A percentile compares a stretch with the other conserved stretches of the same genome.
Evolutionary conservation across 2,797 vertebrate species (phyloP).

Genomic region (Periophthalmus magnuspinnatus): DNA sequence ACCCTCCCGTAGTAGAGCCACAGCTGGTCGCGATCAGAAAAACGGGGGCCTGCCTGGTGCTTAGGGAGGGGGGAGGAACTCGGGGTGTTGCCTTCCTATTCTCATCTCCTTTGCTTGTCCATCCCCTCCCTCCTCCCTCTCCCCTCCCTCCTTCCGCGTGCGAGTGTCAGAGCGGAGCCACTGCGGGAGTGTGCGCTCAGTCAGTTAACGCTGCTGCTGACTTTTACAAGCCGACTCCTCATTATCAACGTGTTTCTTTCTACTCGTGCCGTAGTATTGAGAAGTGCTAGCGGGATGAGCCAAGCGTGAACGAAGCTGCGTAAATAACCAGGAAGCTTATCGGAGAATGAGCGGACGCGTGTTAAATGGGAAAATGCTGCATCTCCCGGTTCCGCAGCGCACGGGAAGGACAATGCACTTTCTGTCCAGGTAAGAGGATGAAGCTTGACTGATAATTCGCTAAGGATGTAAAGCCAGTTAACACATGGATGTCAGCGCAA

Average conservation of each 20-base stretch:
- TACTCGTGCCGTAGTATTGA: not conserved
- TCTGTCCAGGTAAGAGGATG: slow-evolving; percentile 76
- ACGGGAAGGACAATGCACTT: slow-evolving; percentile 80
- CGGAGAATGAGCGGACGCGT: slow-evolving; percentile 79
- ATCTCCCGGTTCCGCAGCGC: slow-evolving; percentile 75
- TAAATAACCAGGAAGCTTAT: slow-evolving; percentile 42
- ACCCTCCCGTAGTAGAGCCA: slow-evolving; percentile 47
- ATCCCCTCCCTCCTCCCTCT: slow-evolving; percentile 48
- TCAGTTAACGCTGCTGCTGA: slow-evolving; percentile 60
- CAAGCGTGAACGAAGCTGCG: slow-evolving; percentile 64
- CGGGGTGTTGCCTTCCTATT: slow-evolving; percentile 77
- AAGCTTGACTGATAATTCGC: slow-evolving; percentile 19
- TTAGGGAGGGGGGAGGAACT: slow-evolving; percentile 68
- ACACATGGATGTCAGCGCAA: slow-evolving; percentile 27
- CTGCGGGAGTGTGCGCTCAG: slow-evolving; percentile 67
- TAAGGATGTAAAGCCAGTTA: slow-evolving; percentile 22
- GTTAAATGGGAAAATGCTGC: slow-evolving; percentile 80
- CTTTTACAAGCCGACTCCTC: slow-evolving; percentile 58
- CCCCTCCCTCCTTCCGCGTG: slow-evolving; percentile 23
- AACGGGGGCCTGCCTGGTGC: slow-evolving; percentile 46
- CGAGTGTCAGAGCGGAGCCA: slow-evolving; percentile 50
- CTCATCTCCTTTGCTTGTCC: slow-evolving; percentile 51
- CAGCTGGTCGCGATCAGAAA: slow-evolving; percentile 76
- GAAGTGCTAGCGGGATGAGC: slow-evolving; percentile 51
- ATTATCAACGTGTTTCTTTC: slow-evolving; percentile 22